Base-by-base conservation (phyloP, 1,140 invertebrate species). In the Caenorhabditis brenneri region DNA sequence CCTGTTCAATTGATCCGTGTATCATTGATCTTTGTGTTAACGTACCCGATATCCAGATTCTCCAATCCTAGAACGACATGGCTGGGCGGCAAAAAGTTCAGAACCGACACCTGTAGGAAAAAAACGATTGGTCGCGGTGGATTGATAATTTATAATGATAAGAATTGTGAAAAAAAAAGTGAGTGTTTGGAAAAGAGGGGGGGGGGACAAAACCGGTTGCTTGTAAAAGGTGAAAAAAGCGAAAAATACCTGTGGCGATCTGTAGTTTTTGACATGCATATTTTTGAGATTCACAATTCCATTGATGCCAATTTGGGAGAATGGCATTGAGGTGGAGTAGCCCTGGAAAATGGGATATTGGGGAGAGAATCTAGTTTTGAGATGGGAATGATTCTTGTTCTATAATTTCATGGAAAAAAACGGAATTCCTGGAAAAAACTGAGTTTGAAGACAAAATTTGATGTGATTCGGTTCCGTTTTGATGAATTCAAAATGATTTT, bases 11-110 rank as follows among this genome's bases (percentile, higher is more conserved):
- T 82, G 22, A 29, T 74, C 31, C 19, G 2, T 42, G 24, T 58
- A 31, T 31, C 24, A 1, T 31, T 36, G 69, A 48, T 53, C 53
- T 48, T 42, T 74, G 65, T 36, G 39, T 24, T 39, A 60, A 83
- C 87, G 48, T 84, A 91, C 89, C 85, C 84, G 19, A 91, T 90
- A 33, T 85, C 89, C 39, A 86, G 87, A 36, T 91, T 88, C 39
- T 91, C 88, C 27, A 90, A 79, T 24, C 83, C 83, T 27, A 90
- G 86, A 42, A 89, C 55, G 24, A 90, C 83, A 39, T 74, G 88
- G 2, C 84, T 83, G 27, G 89, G 89, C 6, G 88, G 80, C 36
- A 84, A 83, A 83, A 90, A 91, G 55, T 86, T 80, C 33, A 91
- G 84, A 74, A 86, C 65, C 7, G 89, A 90, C 22, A 85, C 60